Conservation (phyloP, 2,888 invertebrate species). For the Acanthopleura granulata region DNA sequence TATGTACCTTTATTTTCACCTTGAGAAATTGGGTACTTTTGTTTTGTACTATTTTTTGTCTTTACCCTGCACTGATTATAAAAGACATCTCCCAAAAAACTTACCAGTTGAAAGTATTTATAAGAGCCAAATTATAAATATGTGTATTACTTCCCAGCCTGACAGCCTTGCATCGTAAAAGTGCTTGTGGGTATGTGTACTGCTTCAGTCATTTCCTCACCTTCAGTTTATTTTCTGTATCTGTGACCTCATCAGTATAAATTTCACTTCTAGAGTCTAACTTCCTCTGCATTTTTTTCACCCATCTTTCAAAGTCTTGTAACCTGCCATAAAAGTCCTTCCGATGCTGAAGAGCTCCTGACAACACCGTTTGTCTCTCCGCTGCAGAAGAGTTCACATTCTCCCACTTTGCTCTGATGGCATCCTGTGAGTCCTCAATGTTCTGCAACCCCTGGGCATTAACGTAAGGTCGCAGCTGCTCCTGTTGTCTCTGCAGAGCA, state of each 20-base stretch:
- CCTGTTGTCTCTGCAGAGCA: conserved; percentile 52
- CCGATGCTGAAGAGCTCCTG: conserved; percentile 53
- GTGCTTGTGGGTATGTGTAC: too few relatives aligned
- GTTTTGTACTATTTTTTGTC: too few relatives aligned
- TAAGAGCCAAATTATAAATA: background rate
- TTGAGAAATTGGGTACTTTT: background rate
- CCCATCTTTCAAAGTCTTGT: conserved; percentile 83
- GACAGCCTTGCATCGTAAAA: too few relatives aligned
- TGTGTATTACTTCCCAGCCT: conserved; percentile 17
- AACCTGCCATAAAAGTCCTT: conserved; percentile 82
- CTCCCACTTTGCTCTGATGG: conserved; percentile 85
- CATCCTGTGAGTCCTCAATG: conserved; percentile 81
- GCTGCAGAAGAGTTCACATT: conserved; percentile 76
- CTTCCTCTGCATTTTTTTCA: conserved; percentile 71
- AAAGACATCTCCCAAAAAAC: too few relatives aligned
- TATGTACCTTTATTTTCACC: too few relatives aligned
- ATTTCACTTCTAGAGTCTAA: conserved; percentile 83
- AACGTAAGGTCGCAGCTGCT: conserved; percentile 55
- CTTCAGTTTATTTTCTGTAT: conserved; percentile 79
- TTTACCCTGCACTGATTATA: too few relatives aligned
- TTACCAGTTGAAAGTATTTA: too few relatives aligned
- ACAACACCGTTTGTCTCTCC: conserved; percentile 76
- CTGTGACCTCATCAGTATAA: conserved; percentile 84
- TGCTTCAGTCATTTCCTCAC: conserved; percentile 70
- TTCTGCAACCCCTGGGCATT: conserved; percentile 52